Conservation (phyloP, 2,888 invertebrate genomes). For the Mythimna pallens region DNA sequence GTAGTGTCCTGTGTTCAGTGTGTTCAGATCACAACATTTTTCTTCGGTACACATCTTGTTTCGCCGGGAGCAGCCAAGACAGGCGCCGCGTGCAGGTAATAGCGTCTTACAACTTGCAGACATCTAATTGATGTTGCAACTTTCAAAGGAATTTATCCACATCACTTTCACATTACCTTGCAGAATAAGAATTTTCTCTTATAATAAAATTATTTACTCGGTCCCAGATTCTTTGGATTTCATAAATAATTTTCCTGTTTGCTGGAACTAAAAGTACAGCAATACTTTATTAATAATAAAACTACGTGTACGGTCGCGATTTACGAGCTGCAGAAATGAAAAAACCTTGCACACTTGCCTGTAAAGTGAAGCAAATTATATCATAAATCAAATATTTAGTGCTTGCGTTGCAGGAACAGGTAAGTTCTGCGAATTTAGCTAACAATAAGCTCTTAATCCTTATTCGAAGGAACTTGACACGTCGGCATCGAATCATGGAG, state of each 20-base stretch:
- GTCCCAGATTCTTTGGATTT: conserved; percentile 1
- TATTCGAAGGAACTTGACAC: conserved; percentile 79
- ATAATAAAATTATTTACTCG: not conserved
- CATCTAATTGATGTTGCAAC: conserved; percentile 53
- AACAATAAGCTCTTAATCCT: conserved; percentile 85
- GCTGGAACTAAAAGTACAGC: conserved; percentile 12
- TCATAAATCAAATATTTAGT: conserved; percentile 64
- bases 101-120: conserved; percentile 30
- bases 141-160: conserved; percentile 38
- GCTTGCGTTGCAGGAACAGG: conserved; percentile 65
- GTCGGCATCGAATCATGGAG: conserved; percentile 74
- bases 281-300: conserved; percentile 29
- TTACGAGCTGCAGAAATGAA: conserved; percentile 55
- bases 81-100: conserved; percentile 56
- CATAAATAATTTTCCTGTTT: conserved; percentile 1
- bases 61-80: conserved; percentile 19
- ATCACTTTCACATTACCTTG: not conserved
- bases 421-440: conserved; percentile 77
- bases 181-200: conserved; percentile 1
- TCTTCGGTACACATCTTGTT: conserved; percentile 49
- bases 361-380: conserved; percentile 57
- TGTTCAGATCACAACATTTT: conserved; percentile 70
- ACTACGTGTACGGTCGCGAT: conserved; percentile 22
- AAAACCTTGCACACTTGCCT: conserved; percentile 40
- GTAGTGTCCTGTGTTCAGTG: conserved; percentile 65